Conservation (phyloP, 2,113 vertebrate species). For the Perognathus longimembris region DNA sequence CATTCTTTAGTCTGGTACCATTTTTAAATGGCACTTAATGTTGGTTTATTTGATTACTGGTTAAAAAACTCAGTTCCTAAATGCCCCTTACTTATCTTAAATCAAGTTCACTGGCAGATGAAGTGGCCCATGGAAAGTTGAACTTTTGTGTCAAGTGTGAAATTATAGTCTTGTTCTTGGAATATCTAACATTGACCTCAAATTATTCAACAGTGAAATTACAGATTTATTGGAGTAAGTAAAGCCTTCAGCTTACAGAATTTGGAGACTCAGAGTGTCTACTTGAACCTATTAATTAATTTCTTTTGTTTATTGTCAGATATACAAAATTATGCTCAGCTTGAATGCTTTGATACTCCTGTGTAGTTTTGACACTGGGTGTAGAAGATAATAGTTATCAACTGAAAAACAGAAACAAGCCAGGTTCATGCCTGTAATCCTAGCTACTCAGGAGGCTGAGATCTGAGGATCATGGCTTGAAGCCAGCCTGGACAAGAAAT, state of each 20-base stretch:
- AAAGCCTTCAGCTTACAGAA: neutral
- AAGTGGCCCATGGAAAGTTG: neutral
- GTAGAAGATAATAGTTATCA: neutral
- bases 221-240: neutral
- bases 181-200: conserved; percentile 36
- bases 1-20: neutral
- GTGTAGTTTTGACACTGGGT: neutral
- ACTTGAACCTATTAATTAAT: neutral
- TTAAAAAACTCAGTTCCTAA: conserved; percentile 6
- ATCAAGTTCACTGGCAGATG: conserved; percentile 22
- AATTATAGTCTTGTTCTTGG: conserved; percentile 6
- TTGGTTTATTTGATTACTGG: neutral
- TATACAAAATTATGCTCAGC: neutral
- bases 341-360: neutral
- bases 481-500: too few relatives aligned
- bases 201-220: conserved; percentile 34
- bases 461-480: too few relatives aligned
- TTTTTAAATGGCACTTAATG: neutral
- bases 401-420: neutral
- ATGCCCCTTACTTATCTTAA: conserved; percentile 37
- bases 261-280: neutral
- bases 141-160: neutral
- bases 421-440: too few relatives aligned
- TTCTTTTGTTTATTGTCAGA: neutral
- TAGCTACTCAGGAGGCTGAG: too few relatives aligned